Base-by-base conservation (phyloP, 1,140 invertebrate genomes). In the Zaprionus taronus region DNA sequence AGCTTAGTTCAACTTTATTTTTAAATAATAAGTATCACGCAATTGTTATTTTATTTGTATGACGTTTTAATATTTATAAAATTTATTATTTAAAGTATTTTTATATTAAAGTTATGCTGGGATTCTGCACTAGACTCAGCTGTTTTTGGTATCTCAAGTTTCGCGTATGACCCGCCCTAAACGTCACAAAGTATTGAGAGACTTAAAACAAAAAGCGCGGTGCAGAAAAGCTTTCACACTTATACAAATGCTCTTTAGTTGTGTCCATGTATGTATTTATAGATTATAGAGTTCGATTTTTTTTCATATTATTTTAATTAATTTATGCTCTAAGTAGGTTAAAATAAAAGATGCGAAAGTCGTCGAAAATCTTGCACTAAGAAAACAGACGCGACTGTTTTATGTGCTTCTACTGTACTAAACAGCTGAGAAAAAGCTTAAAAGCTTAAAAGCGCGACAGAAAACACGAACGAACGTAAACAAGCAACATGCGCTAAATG, bases 401-500 rank as follows among this genome's bases (percentile, higher is more conserved):
- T 69, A 14, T n/a, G 1, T 31, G 34, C 51, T 67, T 56, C 71
- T 34, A 82, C 83, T 85, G 83, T 85, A 12, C 0, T 5, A 9
- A 79, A 72, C 83, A 86, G 83, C 83, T 85, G 83, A 36, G 47
- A 14, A 17, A 80, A 79, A 86, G 83, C 83, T 82, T 22, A 1
- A 20, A 36, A 56, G 28, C 34, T 28, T 17, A 14, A 17, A 15
- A 22, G 28, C 28, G 28, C 55, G 55, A 41, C 22, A 28, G 17
- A 49, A 14, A 17, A 51, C 36, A 41, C 64, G 71, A 75, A 74
- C 28, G 24, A 44, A 28, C 41, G 51, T 53, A 61, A 47, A 24
- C 26, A 44, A 56, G 22, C n/a, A 73, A 57, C 55, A 58, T 51
- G 17, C 53, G 77, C 44, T 83, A 83, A 89, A 83, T 61, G 81